Percentiles rank a stretch among this genome's conserved stretches.
Conservation (phyloP, 2,797 vertebrate genomes). For the Champsocephalus esox region DNA sequence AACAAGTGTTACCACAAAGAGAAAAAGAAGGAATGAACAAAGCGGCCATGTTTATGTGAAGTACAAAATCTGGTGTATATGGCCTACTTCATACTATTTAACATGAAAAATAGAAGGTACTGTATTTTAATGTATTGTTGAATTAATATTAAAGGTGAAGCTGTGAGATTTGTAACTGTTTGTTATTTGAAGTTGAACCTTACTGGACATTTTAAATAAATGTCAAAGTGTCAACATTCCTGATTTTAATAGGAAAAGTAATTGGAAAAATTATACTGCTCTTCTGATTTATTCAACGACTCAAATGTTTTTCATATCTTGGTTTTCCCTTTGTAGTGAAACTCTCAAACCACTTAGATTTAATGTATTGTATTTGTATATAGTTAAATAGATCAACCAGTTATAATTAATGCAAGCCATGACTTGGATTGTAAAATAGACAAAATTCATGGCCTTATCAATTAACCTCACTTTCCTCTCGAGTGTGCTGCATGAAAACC, state of each 20-base stretch:
- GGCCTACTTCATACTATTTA: conserved; percentile 6
- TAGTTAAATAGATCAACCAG: neutral
- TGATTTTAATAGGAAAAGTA: neutral
- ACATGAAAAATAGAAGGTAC: conserved; percentile 16
- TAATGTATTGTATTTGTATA: neutral
- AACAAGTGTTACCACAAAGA: neutral
- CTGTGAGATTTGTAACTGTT: neutral
- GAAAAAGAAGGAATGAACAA: no score
- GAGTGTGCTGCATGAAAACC: neutral
- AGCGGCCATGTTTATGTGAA: neutral
- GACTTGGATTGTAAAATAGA: neutral
- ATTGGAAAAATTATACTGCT: neutral
- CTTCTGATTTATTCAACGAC: neutral
- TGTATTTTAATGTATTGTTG: no score
- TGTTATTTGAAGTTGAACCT: neutral
- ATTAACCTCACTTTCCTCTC: neutral
- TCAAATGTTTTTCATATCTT: neutral
- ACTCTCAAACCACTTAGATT: neutral
- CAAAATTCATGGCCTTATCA: neutral
- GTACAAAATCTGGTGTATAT: neutral
- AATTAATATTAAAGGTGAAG: no score
- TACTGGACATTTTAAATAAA: neutral
- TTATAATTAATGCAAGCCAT: neutral
- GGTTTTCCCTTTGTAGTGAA: neutral
- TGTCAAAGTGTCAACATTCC: neutral